Base-by-base conservation (phyloP, 2,797 vertebrate species). In the Myotis findleyi region DNA sequence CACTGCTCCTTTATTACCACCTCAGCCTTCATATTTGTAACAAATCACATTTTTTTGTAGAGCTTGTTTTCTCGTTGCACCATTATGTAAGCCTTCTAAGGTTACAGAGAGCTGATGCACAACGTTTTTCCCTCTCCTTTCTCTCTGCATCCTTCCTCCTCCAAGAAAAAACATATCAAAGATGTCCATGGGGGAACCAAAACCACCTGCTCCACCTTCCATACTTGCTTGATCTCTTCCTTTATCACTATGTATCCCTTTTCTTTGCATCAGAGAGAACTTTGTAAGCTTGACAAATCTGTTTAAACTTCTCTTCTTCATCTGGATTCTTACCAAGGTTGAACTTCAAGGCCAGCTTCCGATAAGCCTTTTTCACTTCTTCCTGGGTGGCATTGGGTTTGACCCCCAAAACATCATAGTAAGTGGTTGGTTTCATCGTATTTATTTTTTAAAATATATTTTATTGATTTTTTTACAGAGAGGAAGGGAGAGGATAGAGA, bases 211-310 rank as follows among this genome's bases (percentile, higher is more conserved):
- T 81, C 99, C 99, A 57, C 99, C 99, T 97, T 99, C 99, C 95
- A 99, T 99, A 97, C 99, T 99, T 6, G 99, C 99, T 93, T 99
- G 99, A 97, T 99, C 99, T 64, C 99, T 99, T 92, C 99, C 99
- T 95, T 99, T 98, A 97, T 99, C 99, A 97, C 41, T 99, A 99
- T 2, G 99, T 94, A 21, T 99, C 99, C 92, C 99, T 99, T 97
- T 99, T 99, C 98, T 99, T 97, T 41, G 41, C 41, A 41, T 41
- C 41, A 41, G 41, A 41, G 41, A 41, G 41, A 7, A 41, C 41
- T 41, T 99, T 99, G 7, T 99, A 99, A 0, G 99, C 99, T 96
- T 99, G 99, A 38, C 99, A 99, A 96, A 99, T 99, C 98, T 99
- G 99, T 97, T 99, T 99, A 89, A 99, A 99, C 99, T 99, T 99